phyloP scores from a whole-genome alignment of 2,888 invertebrate species.

The Drosophila anceps region DNA sequence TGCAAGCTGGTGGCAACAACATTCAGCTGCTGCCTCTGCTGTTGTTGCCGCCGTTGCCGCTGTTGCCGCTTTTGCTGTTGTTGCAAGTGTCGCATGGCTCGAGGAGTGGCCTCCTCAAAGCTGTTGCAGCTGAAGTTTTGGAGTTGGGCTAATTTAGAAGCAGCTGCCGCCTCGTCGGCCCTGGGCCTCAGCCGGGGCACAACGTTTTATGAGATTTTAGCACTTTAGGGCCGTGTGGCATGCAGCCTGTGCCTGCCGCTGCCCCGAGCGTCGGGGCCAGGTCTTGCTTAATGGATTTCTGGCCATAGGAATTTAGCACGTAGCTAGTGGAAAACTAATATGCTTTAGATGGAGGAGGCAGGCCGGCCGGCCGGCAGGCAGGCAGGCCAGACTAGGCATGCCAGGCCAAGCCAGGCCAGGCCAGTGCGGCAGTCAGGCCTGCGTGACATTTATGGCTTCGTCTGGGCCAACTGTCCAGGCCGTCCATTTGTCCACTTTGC shows the following conservation, averaged over 20 bases:
- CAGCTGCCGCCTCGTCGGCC: constrained; percentile 43
- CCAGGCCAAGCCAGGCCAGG: not conserved
- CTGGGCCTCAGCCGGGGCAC: constrained; percentile 31
- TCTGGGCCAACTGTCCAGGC: constrained; percentile 35
- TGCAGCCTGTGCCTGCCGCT: constrained; percentile 33
- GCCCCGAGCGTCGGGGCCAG: constrained; percentile 17
- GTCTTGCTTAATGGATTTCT: constrained; percentile 72
- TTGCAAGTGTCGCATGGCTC: constrained; percentile 61
- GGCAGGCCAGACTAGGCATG: not conserved
- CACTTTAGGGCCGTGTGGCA: constrained; percentile 60
- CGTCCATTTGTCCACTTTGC: constrained; percentile 29
- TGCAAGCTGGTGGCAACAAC: constrained; percentile 62
- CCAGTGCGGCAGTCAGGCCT: constrained; percentile 34
- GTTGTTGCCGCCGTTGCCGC: constrained; percentile 19
- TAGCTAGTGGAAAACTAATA: constrained; percentile 75
- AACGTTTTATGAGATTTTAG: constrained; percentile 75
- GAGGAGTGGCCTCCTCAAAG: constrained; percentile 58
- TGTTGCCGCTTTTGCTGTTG: constrained; percentile 45
- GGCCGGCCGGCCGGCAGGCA: not conserved
- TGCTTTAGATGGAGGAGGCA: constrained; percentile 34
- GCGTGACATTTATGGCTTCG: constrained; percentile 77
- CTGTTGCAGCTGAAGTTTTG: constrained; percentile 34
- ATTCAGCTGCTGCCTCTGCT: constrained; percentile 52
- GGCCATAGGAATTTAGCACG: constrained; percentile 75
- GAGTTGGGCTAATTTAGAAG: constrained; percentile 72